Conservation (phyloP, 1,140 invertebrate species). For the Portunus trituberculatus region DNA sequence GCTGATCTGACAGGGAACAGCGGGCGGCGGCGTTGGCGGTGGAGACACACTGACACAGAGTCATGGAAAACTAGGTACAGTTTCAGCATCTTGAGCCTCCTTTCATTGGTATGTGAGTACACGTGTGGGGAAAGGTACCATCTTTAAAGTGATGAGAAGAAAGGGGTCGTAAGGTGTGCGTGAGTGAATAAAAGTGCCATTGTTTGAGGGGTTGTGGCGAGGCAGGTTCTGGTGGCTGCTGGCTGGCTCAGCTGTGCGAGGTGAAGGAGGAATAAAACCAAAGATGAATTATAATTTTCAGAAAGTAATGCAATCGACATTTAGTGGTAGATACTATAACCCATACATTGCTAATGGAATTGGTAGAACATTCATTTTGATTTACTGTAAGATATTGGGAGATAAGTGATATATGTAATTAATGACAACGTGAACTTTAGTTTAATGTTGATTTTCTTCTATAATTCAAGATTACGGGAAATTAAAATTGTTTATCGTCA, state of each 20-base stretch:
- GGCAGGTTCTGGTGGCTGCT: slow-evolving; percentile 16
- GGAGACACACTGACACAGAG: slow-evolving; percentile 35
- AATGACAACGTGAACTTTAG: neutral
- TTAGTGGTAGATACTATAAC: neutral
- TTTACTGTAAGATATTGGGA: neutral
- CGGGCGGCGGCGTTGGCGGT: slow-evolving; percentile 62
- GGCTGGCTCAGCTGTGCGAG: slow-evolving; percentile 61
- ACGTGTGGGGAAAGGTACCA: slow-evolving; percentile 25
- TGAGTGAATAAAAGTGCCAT: neutral
- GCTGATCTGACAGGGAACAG: slow-evolving; percentile 69
- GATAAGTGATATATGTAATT: neutral
- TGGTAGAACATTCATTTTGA: neutral
- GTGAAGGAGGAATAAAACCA: slow-evolving; percentile 61
- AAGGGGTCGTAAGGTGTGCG: neutral
- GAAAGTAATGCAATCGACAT: neutral
- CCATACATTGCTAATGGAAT: neutral
- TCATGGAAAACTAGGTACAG: slow-evolving; percentile 59
- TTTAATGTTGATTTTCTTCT: neutral
- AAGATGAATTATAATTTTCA: slow-evolving; percentile 25
- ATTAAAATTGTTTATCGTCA: neutral
- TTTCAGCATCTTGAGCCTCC: slow-evolving; percentile 27
- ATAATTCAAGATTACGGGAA: neutral
- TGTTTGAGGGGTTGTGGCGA: neutral
- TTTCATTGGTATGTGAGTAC: slow-evolving; percentile 44
- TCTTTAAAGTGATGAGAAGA: neutral